Evolutionary conservation across 1,140 invertebrate species (phyloP), one percentile per base, ranked within the genome.

Genomic region (Bilobella aurantiaca): DNA sequence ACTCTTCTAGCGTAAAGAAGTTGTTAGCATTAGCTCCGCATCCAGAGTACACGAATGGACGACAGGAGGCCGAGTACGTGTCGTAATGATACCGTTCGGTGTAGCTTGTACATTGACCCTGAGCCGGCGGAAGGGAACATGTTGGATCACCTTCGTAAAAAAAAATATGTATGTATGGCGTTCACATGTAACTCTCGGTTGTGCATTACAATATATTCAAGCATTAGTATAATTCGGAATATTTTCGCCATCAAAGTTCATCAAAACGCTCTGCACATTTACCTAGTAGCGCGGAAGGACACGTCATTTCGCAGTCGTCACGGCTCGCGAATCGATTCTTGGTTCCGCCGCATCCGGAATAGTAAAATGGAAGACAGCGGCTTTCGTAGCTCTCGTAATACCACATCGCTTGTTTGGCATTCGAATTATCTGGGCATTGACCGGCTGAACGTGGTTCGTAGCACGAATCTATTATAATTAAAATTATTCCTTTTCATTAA

Each of bases 351-450:
- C 91, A 95, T 69, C 93, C 93, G 65, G 86, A 86, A 81, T 91
- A 97, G 83, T 93, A 93, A 83, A 98, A 98, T 53, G 91, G 90
- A 30, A 70, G 82, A 83, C 95, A 98, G 63, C 87, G 83, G 76
- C 92, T 89, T 76, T 92, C 86, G 31, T 82, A 80, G 53, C 82
- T 80, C 76, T 93, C 89, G 81, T 90, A 97, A 78, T 87, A 88
- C 92, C 92, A 96, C 71, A 83, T 81, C 30, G 89, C 81, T 58
- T 86, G 76, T 69, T 85, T 85, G 71, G 49, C 49, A 23, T 53
- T 53, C 3, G 49, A 8, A 5, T 23, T 5, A 23, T 89, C 86
- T 53, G 82, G 83, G 80, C 93, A 96, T 75, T 85, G 85, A 77
- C 92, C 93, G 71, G 83, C 82, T 67, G 84, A 83, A 78, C 86